Evolutionary conservation across 2,113 vertebrate species (phyloP).

Genomic region (Pagrus major): DNA sequence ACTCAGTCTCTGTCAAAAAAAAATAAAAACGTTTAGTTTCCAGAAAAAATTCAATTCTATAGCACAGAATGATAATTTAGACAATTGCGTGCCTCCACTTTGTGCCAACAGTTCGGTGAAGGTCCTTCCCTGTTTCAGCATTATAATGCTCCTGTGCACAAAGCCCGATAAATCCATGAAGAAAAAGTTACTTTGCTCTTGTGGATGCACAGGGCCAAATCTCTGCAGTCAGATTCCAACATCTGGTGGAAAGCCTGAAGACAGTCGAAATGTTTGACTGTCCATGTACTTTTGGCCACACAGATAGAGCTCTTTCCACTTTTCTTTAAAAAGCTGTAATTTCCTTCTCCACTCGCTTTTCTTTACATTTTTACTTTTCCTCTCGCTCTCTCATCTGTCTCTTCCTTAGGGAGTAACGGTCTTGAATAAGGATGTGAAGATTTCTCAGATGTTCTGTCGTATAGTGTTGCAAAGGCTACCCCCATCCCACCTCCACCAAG

Average conservation of each 20-base stretch:
- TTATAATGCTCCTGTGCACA: too few relatives aligned
- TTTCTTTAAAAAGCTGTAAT: not conserved
- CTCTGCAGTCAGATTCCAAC: not conserved
- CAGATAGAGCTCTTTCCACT: not conserved
- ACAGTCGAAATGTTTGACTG: not conserved
- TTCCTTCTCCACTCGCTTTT: not conserved
- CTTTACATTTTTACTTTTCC: not conserved
- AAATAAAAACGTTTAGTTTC: too few relatives aligned
- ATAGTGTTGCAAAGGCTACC: not conserved
- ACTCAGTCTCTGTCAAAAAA: too few relatives aligned
- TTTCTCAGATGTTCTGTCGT: not conserved
- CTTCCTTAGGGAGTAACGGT: not conserved
- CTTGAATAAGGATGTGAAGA: conserved; percentile 26
- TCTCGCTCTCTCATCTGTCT: not conserved
- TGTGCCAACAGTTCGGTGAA: not conserved
- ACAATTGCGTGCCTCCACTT: not conserved
- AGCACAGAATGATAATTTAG: not conserved
- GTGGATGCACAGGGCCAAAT: not conserved
- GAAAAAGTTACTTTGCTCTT: too few relatives aligned
- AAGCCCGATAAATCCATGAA: too few relatives aligned
- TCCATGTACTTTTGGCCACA: not conserved
- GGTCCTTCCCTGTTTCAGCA: too few relatives aligned
- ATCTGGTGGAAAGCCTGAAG: not conserved
- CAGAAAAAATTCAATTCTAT: not conserved
- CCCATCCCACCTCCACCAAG: conserved; percentile 6